Conservation (phyloP, 2,113 vertebrate species). For the Menidia beryllina region DNA sequence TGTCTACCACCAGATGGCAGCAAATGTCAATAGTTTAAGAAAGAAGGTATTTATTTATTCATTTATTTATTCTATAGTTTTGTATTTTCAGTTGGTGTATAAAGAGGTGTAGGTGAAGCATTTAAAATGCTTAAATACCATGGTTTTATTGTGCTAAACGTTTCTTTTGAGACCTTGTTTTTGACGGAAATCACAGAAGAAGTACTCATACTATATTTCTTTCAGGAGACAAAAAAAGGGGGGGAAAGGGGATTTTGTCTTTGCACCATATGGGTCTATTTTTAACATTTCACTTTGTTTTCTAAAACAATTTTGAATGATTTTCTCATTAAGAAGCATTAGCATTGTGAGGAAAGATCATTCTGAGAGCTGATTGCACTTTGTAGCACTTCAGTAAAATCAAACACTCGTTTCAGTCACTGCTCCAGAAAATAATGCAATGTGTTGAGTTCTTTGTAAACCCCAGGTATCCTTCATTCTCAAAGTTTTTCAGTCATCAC, state of each 20-base stretch:
- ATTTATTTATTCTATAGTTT: constrained; percentile 1
- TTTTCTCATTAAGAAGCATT: not conserved
- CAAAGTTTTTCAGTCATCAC: not conserved
- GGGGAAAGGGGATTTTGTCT: not conserved
- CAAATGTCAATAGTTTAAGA: constrained; percentile 12
- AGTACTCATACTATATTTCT: not conserved
- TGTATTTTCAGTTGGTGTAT: constrained; percentile 2
- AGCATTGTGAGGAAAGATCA: not conserved
- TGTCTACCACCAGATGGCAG: constrained; percentile 62
- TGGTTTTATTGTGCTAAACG: not conserved
- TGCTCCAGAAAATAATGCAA: not conserved
- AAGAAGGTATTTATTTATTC: not conserved
- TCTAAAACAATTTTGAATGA: not conserved
- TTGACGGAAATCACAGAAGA: not conserved
- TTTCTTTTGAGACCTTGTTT: not conserved
- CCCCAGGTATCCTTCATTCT: not conserved
- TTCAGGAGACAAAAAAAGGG: not conserved
- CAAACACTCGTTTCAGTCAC: not conserved
- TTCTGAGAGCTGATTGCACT: not conserved
- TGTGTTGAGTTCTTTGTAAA: not conserved
- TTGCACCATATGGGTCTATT: not conserved
- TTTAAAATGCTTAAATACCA: not conserved
- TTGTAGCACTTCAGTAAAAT: not conserved
- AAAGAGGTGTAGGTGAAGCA: not conserved
- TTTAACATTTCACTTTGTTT: too few species aligned